Conservation (phyloP, 37 sponge, comb jelly and placozoan species). For the Cliona cf. orientalis region DNA sequence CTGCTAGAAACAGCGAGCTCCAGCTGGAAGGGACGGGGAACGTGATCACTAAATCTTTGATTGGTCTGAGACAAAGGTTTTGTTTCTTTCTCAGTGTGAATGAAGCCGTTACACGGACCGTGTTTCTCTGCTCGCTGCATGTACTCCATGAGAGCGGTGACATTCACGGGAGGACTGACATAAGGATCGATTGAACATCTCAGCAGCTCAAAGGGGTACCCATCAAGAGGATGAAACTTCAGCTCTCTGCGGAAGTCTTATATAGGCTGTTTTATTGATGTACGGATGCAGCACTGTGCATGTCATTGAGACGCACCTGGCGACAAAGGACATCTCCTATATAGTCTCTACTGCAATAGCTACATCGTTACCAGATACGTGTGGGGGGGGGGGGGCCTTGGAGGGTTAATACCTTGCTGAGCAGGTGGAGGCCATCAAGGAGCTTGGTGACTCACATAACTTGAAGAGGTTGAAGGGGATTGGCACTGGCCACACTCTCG, state of each 20-base stretch:
- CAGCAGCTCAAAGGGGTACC: constrained; percentile 82
- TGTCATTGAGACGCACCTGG: constrained; percentile 74
- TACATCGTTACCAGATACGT: no score
- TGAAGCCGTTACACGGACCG: constrained; percentile 60
- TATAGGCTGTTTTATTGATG: constrained; percentile 62
- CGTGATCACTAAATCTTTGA: constrained; percentile 72
- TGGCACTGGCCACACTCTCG: no score
- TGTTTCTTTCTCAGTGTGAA: constrained; percentile 79
- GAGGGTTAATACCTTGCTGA: no score
- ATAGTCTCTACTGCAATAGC: no score
- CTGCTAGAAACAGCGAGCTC: constrained; percentile 68
- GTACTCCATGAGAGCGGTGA: constrained; percentile 82
- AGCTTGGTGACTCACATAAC: no score
- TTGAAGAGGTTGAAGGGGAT: no score
- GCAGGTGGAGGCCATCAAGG: no score
- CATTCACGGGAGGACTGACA: constrained; percentile 72
- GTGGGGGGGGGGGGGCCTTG: no score
- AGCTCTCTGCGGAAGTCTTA: constrained; percentile 62
- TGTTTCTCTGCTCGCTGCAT: constrained; percentile 47
- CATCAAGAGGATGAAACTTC: constrained; percentile 80
- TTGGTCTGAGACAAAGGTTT: constrained; percentile 69
- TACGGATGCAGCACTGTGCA: constrained; percentile 87
- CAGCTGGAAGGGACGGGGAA: constrained; percentile 86
- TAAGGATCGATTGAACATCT: constrained; percentile 75
- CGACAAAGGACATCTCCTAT: no score